Evolutionary conservation across 2,797 vertebrate species (phyloP), one percentile per base, ranked within the genome.

Genomic region (Squalus acanthias): DNA sequence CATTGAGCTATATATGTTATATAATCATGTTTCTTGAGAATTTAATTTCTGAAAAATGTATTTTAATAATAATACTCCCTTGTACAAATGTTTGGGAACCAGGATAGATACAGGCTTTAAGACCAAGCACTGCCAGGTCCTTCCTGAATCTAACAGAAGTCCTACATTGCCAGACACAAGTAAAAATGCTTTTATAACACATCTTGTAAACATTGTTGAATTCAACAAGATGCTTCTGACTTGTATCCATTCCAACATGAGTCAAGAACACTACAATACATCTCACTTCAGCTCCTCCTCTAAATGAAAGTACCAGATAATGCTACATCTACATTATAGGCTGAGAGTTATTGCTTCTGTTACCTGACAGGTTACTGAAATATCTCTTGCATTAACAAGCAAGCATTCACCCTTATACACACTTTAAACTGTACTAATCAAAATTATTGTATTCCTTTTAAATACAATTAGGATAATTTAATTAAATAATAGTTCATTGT

Each of bases 401-500:
- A 74, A 20, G 29, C 70, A 8, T 76, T 95, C 70, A 60, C 94
- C 70, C 94, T 95, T 76, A 53, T 57, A 7, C 70, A 57, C 70
- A 95, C 70, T 74, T 76, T 74, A 74, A 74, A 76, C 70, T 95
- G 26, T 9, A 53, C 94, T 76, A 95, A 95, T 95, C 93, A 50
- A 95, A 95, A 95, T 53, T 20, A 95, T 76, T 76, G 94, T 74
- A 26, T 72, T 76, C 94, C 94, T 95, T 91, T 95, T 76, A 95
- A 95, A 95, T 72, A 95, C 94, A 95, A 95, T 95, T 95, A 95
- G 70, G 53, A 95, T n/a, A 29, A 76, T 95, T 95, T 95, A 95
- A 95, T 95, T 95, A 95, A 95, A 95, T 76, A 76, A 95, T 74
- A n/a, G 70, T 95, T 95, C 72, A 95, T 95, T 76, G 70, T 74